Evolutionary conservation across 2,113 vertebrate genomes (phyloP).

Genomic region (Oreochromis spilurus): DNA sequence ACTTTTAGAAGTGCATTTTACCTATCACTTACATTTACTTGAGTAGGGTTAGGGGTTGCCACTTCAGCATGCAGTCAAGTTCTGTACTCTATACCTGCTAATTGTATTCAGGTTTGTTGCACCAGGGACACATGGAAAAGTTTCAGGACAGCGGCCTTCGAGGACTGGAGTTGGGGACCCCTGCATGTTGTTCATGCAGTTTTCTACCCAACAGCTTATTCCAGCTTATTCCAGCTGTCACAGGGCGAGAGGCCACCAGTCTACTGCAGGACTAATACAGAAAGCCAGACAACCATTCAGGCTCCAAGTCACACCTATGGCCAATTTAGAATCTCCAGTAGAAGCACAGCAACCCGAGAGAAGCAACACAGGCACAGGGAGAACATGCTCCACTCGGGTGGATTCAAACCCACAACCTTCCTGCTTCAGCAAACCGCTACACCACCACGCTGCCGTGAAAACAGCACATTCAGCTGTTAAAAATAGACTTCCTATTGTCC

Average conservation of each 20-base stretch:
- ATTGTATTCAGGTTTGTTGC: background rate
- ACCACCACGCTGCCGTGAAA: background rate
- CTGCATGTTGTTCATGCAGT: background rate
- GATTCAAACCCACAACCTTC: background rate
- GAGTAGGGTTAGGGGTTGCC: background rate
- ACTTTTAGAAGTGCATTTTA: no score
- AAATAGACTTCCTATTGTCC: background rate
- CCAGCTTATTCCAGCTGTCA: background rate
- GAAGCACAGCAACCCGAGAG: background rate
- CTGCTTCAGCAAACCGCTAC: background rate
- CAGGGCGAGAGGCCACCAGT: background rate
- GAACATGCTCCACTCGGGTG: background rate
- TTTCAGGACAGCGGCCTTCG: background rate
- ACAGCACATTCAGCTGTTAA: background rate
- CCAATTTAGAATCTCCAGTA: background rate
- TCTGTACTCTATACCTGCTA: background rate
- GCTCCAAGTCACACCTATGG: background rate
- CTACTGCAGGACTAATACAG: background rate
- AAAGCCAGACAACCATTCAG: background rate
- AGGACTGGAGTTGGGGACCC: background rate
- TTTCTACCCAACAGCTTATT: background rate
- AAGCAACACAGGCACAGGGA: background rate
- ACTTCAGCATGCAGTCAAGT: background rate
- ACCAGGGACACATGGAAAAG: background rate
- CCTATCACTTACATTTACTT: background rate